phyloP scores from a whole-genome alignment of 2,113 vertebrate species.

The Chloropsis hardwickii region DNA sequence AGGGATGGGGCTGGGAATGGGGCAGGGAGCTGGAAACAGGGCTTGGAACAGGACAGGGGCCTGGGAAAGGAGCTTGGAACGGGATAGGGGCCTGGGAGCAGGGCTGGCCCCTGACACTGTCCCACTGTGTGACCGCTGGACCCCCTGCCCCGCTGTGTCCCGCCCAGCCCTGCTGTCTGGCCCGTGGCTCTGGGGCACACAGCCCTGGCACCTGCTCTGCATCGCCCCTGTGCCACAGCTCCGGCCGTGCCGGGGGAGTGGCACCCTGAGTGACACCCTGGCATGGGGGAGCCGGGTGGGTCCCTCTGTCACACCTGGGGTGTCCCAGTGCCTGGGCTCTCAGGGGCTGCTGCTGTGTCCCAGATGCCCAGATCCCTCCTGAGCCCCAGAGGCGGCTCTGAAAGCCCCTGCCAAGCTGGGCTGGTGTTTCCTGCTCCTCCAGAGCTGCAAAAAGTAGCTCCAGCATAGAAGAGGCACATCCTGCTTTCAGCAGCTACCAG shows the following conservation, averaged over 20 bases:
- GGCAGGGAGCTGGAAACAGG: neutral
- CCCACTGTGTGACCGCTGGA: neutral
- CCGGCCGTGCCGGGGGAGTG: no score
- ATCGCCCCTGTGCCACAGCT: neutral
- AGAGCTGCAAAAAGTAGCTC: neutral
- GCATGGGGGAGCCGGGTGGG: neutral
- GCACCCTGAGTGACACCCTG: neutral
- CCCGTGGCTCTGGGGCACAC: neutral
- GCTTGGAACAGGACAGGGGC: no score
- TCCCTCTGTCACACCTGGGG: fast-evolving
- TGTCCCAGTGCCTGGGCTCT: neutral
- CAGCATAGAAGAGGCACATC: neutral
- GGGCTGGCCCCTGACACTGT: neutral
- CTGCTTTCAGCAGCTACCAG: neutral
- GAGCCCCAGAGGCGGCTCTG: neutral
- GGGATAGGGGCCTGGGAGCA: neutral
- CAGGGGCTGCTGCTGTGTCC: fast-evolving
- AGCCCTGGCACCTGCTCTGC: neutral
- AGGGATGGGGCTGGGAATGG: no score
- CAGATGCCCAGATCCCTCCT: fast-evolving
- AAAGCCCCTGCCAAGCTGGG: neutral
- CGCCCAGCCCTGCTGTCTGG: neutral
- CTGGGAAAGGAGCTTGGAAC: fast-evolving
- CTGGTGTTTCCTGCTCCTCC: neutral
- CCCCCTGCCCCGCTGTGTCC: neutral